phyloP scores from a whole-genome alignment of 2,797 vertebrate species.

The Strix occidentalis region DNA sequence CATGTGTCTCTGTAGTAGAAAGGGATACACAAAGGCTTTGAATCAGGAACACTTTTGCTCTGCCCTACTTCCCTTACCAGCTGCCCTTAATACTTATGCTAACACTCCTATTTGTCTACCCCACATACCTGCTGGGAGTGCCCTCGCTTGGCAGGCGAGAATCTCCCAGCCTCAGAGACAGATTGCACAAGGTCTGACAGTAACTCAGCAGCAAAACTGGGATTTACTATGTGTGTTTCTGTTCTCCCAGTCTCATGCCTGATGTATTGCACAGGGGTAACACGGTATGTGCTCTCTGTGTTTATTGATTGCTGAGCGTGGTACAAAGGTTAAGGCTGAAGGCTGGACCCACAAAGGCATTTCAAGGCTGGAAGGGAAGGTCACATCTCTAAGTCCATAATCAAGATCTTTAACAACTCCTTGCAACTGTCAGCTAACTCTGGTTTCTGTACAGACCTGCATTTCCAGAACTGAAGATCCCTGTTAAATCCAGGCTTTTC shows the following conservation, averaged over 20 bases:
- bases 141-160: not conserved
- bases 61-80: conserved; percentile 16
- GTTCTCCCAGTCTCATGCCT: not conserved
- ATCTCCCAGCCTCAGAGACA: not conserved
- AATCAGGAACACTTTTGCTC: not conserved
- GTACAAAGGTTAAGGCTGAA: not conserved
- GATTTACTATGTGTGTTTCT: not conserved
- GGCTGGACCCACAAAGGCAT: not conserved
- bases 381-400: not conserved
- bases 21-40: not conserved
- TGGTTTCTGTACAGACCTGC: not conserved
- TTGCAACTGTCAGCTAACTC: not conserved
- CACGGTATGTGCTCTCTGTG: fast-evolving
- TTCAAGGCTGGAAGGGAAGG: not conserved
- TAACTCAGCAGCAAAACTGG: not conserved
- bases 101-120: conserved; percentile 20
- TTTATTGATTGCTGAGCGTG: not conserved
- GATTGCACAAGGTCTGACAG: not conserved
- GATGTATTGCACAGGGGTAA: not conserved
- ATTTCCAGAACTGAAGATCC: not conserved
- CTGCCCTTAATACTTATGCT: not conserved
- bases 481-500: not conserved
- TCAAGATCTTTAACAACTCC: not conserved
- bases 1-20: not conserved
- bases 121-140: conserved; percentile 34